Evolutionary conservation across 2,888 invertebrate species (phyloP).

Genomic region (Pemphredon lugubris): DNA sequence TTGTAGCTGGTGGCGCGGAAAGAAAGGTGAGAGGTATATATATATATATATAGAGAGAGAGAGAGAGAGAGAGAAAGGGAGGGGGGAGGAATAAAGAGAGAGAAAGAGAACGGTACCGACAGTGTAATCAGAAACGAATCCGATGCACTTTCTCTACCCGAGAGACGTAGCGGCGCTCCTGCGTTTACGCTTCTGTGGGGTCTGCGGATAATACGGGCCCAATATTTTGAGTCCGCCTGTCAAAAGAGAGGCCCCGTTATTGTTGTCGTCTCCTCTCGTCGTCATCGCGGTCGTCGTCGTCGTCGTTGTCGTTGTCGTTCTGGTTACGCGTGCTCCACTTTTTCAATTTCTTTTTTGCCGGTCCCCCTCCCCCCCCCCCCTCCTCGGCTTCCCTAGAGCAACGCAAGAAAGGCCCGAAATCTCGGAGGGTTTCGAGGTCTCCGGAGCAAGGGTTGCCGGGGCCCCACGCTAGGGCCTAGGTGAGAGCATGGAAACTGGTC

Average conservation of each 20-base stretch:
- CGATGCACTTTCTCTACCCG: conserved; percentile 6
- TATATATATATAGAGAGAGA: neutral
- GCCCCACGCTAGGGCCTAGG: conserved; percentile 57
- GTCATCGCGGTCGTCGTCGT: neutral
- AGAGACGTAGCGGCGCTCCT: conserved; percentile 5
- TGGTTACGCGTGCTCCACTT: conserved; percentile 58
- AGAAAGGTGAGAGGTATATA: neutral
- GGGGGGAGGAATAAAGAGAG: neutral
- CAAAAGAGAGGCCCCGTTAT: conserved; percentile 53
- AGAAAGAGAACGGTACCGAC: conserved; percentile 1
- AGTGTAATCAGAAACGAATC: conserved; percentile 27
- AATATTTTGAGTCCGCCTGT: conserved; percentile 62
- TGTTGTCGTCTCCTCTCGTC: conserved; percentile 42
- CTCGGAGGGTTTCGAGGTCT: conserved; percentile 31
- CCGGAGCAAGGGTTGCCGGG: conserved; percentile 49
- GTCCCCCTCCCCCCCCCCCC: no score
- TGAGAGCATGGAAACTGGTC: conserved; percentile 73
- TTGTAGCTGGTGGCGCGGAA: conserved; percentile 13
- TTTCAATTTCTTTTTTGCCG: conserved; percentile 41
- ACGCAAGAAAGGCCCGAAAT: conserved; percentile 17
- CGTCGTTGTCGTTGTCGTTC: neutral
- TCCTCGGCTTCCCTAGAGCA: conserved; percentile 25
- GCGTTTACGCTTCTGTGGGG: conserved; percentile 50
- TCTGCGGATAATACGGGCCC: conserved; percentile 43
- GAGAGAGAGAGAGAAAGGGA: conserved; percentile 2